Evolutionary conservation across 2,113 vertebrate genomes (phyloP), one percentile per base, ranked within the genome.

Genomic region (Silurus asotus): DNA sequence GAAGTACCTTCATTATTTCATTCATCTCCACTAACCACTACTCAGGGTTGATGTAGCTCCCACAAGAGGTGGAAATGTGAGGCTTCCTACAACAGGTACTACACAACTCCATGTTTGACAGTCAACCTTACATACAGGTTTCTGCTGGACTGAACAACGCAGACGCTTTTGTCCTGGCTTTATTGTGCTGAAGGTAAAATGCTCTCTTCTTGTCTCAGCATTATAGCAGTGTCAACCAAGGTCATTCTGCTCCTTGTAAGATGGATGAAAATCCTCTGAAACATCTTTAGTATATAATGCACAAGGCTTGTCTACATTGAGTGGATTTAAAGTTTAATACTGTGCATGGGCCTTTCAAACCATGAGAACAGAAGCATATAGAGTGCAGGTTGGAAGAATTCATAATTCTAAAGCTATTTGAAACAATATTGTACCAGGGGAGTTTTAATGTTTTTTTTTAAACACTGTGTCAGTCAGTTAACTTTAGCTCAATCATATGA

Each of bases 301-400:
- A 82, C 37, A 70, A 75, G 62, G 79, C 84, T 75, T 89, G 82
- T 86, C 80, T 82, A 77, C 80, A 64, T 67, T 81, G 84, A 89
- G 87, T 85, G 86, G 64, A 59, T 81, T 89, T 88, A 88, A 89
- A 89, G 58, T 87, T 88, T 90, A 87, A 89, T 90, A 87, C 51
- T 64, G 37, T 75, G 5, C 25, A 45, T 25, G 17, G 75, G 74
- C 74, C 70, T 81, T 87, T 85, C 80, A 83, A 28, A 28, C 51
- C 14, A 59, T 72, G 80, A 87, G 53, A 55, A 79, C 53, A 67
- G 23, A 81, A 75, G 53, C 49, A 65, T 80, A 58, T 19, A 48
- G 56, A 81, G 56, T 6, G 13, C 62, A 84, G 25, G 48, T 62
- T 56, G 59, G 48, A 51, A 86, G 72, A 53, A 58, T 75, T 49